Percentiles rank a stretch among this genome's conserved stretches.
Evolutionary conservation across 2,797 vertebrate genomes (phyloP).

Genomic region (Lutjanus campechanus): DNA sequence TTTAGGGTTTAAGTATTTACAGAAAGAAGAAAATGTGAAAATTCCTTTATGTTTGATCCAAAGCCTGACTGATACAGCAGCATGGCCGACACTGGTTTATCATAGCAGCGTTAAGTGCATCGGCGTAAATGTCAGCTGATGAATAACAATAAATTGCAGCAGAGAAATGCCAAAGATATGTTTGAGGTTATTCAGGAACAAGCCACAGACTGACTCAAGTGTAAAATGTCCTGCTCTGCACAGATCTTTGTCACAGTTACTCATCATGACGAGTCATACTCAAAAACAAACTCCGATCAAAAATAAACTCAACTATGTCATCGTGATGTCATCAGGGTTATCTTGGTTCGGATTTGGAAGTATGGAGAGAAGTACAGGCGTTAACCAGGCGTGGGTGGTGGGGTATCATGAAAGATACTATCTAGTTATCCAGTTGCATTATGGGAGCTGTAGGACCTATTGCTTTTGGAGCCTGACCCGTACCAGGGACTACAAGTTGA

Average conservation of each 20-base stretch:
- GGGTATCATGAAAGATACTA: neutral
- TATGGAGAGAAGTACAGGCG: neutral
- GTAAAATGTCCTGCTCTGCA: neutral
- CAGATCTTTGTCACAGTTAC: neutral
- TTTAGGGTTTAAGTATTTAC: conserved; percentile 7
- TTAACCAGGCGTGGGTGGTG: neutral
- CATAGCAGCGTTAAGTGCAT: neutral
- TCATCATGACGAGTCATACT: neutral
- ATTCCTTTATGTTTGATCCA: conserved; percentile 23
- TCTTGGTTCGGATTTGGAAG: too few relatives aligned
- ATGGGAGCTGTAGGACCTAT: neutral
- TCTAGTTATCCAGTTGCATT: conserved; percentile 1
- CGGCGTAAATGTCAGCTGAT: neutral
- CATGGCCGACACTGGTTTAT: neutral
- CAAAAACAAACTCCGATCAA: neutral
- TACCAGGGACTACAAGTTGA: neutral
- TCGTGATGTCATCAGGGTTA: too few relatives aligned
- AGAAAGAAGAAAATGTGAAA: neutral
- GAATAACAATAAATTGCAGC: neutral
- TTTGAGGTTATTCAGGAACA: conserved; percentile 5
- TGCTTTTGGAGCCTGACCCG: neutral
- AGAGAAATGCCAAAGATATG: neutral
- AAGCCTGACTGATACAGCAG: neutral
- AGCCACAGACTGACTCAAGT: neutral
- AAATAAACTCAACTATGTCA: neutral